Evolutionary conservation across 2,888 invertebrate species (phyloP), one percentile per base, ranked within the genome.

Genomic region (Lomographa bimaculata): DNA sequence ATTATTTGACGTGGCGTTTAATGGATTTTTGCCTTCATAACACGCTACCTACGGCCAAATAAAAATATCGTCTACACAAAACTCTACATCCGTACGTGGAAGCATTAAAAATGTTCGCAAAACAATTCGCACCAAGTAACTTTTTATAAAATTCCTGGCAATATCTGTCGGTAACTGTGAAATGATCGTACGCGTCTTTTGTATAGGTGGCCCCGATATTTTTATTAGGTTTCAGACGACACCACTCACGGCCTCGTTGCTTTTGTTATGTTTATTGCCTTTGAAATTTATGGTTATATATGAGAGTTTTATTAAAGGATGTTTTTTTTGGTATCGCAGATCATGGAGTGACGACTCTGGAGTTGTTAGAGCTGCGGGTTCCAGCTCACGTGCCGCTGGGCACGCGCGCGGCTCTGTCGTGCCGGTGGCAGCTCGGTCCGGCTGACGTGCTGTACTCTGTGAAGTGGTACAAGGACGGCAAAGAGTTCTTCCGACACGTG

Each of bases 381-480:
- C 96, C 96, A 7, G 92, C 93, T 52, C 95, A 96, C 81, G 95
- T 95, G 56, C 93, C 95, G 43, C 90, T 94, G 49, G 94, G 95
- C 60, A 93, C 94, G 69, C 92, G 93, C 58, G 95, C 95, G 19
- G 89, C 91, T 39, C 85, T 97, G 57, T 94, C 94, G 32, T 96
- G 96, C 81, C 93, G 94, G 74, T 97, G 95, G 89, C 93, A 95
- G 79, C 90, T 97, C 72, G 80, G 79, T 1, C 95, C 96, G 58
- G 93, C 92, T 2, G 96, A 96, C 76, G 92, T 93, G 29, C 90
- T 96, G 27, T 97, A 96, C 81, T 96, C 96, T 16, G 96, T 96
- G 64, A 96, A 96, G 86, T 97, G 96, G 96, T 96, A 96, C 90
- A 96, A 96, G 75, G 96, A 96, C 73, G 96, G 96, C 54, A 93